Base-by-base conservation (phyloP, 1,140 invertebrate genomes). In the Ganaspis sp. region DNA sequence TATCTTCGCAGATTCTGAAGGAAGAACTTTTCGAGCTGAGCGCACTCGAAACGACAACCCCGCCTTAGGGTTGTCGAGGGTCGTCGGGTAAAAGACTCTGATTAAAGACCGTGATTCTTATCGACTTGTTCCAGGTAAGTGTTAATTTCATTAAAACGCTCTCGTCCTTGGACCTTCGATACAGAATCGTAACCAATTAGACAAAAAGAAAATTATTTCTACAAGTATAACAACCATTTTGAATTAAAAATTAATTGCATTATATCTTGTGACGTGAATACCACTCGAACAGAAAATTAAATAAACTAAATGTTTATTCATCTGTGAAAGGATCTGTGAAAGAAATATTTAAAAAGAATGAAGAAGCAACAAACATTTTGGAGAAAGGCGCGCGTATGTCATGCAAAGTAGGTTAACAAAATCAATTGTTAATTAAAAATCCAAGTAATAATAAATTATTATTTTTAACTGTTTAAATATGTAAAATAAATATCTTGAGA, bases 81-180 rank as follows among this genome's bases (percentile, higher is more conserved):
- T 70, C 71, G 72, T 64, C 34, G 42, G 71, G 38, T 40, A 75
- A 40, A 70, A 78, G 72, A 49, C 83, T 75, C 85, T 87, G 86
- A 87, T 87, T 85, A 87, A 87, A 86, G 81, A 76, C 77, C 53
- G 64, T 70, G 54, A 81, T 76, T 79, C 72, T 75, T 76, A 75
- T 75, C 74, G 77, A 81, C 76, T 75, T 49, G 74, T 69, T 58
- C 72, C 23, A 64, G 58, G 23, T 72, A 75, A 82, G 76, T 77
- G 82, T 80, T 83, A 83, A 86, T 86, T 85, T 81, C 78, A 76
- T 78, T 71, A 72, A 34, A 74, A 38, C 38, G 45, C 54, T 69
- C 64, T 74, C 69, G 26, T 19, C 42, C 64, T 70, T 74, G 70
- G 73, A 75, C 71, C 69, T 74, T 78, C 69, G 74, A 75, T 78